Evolutionary conservation across 2,888 invertebrate genomes (phyloP).

Genomic region (Megastigmus dorsalis): DNA sequence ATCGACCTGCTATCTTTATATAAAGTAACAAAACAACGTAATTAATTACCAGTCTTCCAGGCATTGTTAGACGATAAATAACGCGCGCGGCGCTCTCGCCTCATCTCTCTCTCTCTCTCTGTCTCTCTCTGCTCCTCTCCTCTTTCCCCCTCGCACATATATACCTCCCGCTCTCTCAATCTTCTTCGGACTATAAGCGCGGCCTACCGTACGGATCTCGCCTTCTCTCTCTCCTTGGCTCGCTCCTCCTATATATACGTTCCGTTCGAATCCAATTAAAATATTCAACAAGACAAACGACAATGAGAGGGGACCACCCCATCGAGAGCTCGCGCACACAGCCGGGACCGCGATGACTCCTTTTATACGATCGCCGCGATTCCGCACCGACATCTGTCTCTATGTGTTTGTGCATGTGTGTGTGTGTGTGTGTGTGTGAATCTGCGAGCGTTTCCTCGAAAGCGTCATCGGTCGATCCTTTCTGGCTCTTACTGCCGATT

Average conservation of each 20-base stretch:
- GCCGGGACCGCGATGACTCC: conserved; percentile 51
- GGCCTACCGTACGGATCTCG: conserved; percentile 40
- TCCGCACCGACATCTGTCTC: background rate
- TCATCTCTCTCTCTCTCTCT: conserved; percentile 42
- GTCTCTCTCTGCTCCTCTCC: conserved; percentile 14
- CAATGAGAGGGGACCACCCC: conserved; percentile 66
- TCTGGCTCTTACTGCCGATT: background rate
- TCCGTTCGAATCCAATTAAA: conserved; percentile 70
- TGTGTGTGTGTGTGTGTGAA: background rate
- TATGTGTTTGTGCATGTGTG: background rate
- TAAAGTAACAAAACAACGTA: conserved; percentile 74
- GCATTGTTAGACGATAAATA: conserved; percentile 74
- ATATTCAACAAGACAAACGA: conserved; percentile 74
- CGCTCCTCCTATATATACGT: conserved; percentile 9
- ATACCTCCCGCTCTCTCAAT: conserved; percentile 25
- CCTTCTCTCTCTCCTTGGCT: conserved; percentile 2
- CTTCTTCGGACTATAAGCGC: background rate
- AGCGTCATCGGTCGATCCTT: background rate
- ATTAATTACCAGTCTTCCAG: conserved; percentile 73
- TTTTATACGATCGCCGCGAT: conserved; percentile 43
- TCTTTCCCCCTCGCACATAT: conserved; percentile 6
- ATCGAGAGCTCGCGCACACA: conserved; percentile 20
- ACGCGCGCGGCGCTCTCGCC: conserved; percentile 60
- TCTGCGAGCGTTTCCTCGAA: background rate
- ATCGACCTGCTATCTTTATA: conserved; percentile 73